These are phyloP conservation scores for Hyperoplus immaculatus DNA, from an alignment of 2,797 vertebrate genomes.

Conservation along the genomic window DNA sequence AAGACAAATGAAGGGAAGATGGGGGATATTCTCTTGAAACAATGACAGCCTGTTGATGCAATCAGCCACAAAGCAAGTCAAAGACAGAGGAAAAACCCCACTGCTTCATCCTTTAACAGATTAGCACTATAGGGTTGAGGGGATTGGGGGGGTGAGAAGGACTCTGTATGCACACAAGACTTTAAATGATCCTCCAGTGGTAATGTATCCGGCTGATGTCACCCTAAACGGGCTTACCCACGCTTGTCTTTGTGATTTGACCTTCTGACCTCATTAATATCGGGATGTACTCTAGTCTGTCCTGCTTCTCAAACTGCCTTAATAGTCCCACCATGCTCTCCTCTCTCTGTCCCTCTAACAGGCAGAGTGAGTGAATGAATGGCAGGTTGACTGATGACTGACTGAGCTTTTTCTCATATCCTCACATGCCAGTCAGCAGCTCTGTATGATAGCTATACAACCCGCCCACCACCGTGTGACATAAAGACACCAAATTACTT, in stretches of 20 bases:
- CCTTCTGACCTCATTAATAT: conserved; percentile 51
- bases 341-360: conserved; percentile 29
- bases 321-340: conserved; percentile 42
- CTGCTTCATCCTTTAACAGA: conserved; percentile 54
- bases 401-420: conserved; percentile 41
- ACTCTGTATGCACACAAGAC: conserved; percentile 3
- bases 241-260: conserved; percentile 40
- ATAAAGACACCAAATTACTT: conserved; percentile 47
- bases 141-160: background rate
- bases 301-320: conserved; percentile 16
- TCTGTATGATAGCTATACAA: conserved; percentile 28
- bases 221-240: conserved; percentile 40
- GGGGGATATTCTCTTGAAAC: conserved; percentile 66
- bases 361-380: conserved; percentile 16
- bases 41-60: conserved; percentile 78
- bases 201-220: conserved; percentile 63
- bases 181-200: conserved; percentile 44
- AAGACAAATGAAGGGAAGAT: conserved; percentile 58
- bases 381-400: conserved; percentile 37
- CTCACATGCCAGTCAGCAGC: conserved; percentile 56
- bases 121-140: conserved; percentile 17
- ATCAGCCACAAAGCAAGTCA: conserved; percentile 56
- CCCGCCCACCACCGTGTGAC: conserved; percentile 26
- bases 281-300: conserved; percentile 35
- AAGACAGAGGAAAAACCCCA: conserved; percentile 48